Conservation (phyloP, 2,113 vertebrate genomes). For the Psilopsiagon aymara region DNA sequence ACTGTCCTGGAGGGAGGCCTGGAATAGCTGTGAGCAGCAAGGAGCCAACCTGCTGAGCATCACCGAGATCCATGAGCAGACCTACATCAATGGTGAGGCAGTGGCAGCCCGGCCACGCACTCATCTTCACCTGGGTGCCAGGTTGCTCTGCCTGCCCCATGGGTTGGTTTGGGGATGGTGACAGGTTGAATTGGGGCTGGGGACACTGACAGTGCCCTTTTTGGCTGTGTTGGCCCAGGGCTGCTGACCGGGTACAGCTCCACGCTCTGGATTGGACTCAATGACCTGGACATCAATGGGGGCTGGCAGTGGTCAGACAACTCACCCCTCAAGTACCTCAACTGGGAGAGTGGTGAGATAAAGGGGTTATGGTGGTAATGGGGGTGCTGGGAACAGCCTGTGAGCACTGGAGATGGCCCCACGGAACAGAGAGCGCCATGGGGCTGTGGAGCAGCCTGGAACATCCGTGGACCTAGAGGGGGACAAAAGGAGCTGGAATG, state of each 20-base stretch:
- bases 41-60: slow-evolving; percentile 94
- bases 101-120: not conserved
- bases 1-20: slow-evolving; percentile 91
- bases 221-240: slow-evolving; percentile 69
- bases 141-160: not conserved
- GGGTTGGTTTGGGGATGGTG: not conserved
- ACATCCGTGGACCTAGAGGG: not conserved
- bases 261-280: slow-evolving; percentile 94
- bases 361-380: not conserved
- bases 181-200: not conserved
- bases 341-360: slow-evolving; percentile 91
- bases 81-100: slow-evolving; percentile 91
- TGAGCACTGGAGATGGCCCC: not conserved
- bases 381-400: not conserved
- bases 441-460: not conserved
- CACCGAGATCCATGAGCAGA: slow-evolving; percentile 95
- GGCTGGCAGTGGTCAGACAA: slow-evolving; percentile 98
- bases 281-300: slow-evolving; percentile 92
- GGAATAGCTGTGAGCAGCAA: slow-evolving; percentile 94
- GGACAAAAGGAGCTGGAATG: not conserved
- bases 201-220: not conserved
- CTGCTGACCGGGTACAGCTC: slow-evolving; percentile 91
- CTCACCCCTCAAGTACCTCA: slow-evolving; percentile 94
- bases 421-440: not conserved
- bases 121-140: not conserved